Evolutionary conservation across 2,113 vertebrate species (phyloP).

Genomic region (Varanus salvator): DNA sequence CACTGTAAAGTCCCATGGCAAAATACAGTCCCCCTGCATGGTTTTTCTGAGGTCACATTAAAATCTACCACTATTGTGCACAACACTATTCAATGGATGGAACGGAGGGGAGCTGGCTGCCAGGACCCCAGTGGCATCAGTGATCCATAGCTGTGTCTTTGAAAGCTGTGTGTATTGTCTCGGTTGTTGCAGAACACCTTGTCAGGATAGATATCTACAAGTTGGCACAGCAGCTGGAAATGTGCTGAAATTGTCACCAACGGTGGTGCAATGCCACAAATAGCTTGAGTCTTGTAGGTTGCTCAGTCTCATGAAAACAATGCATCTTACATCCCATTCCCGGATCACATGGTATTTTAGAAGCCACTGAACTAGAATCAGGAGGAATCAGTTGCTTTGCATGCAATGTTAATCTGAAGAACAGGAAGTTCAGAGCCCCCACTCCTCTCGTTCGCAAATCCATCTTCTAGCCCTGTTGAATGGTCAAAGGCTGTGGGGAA

Average conservation of each 20-base stretch:
- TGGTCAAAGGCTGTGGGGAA: neutral
- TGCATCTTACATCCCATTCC: neutral
- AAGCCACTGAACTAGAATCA: neutral
- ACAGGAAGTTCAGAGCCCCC: neutral
- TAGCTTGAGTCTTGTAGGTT: neutral
- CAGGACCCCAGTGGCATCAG: slow-evolving; percentile 24
- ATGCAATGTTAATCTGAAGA: neutral
- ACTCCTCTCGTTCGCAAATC: neutral
- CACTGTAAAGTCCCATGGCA: slow-evolving; percentile 6
- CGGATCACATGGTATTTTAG: neutral
- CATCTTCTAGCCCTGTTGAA: neutral
- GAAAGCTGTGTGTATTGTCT: slow-evolving; percentile 9
- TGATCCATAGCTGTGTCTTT: slow-evolving; percentile 6
- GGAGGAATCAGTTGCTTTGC: neutral
- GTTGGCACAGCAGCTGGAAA: neutral
- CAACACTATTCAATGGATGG: slow-evolving; percentile 19
- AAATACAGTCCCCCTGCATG: neutral
- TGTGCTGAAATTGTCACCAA: neutral
- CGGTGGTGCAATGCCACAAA: neutral
- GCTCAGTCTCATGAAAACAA: neutral
- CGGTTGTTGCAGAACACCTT: neutral
- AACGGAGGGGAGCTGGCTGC: neutral
- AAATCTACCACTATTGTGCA: slow-evolving; percentile 4
- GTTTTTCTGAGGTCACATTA: slow-evolving; percentile 30
- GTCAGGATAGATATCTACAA: neutral